Conservation (phyloP, 37 sponge, comb jelly and placozoan genomes). For the Ephydatia muelleri region DNA sequence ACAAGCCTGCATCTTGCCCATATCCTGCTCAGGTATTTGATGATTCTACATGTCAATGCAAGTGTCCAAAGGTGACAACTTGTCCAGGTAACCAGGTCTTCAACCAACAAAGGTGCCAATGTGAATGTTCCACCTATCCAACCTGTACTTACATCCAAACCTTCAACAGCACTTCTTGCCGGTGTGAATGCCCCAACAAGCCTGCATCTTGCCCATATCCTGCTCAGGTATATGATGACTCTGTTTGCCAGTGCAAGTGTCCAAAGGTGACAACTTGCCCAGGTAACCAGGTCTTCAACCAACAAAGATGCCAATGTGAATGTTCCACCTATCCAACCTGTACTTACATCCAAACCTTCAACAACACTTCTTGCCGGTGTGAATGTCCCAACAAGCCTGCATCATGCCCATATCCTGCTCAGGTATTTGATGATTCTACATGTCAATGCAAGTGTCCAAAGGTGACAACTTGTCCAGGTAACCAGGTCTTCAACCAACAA, state of each 20-base stretch:
- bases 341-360: neutral
- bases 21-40: neutral
- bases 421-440: neutral
- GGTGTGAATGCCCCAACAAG: conserved; percentile 21
- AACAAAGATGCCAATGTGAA: conserved; percentile 19
- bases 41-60: neutral
- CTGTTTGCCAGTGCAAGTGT: conserved; percentile 28
- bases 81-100: conserved; percentile 2
- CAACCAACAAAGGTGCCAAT: conserved; percentile 14
- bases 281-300: neutral
- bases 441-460: conserved; percentile 11
- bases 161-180: conserved; percentile 18
- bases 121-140: conserved; percentile 11
- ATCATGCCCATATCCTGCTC: neutral
- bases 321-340: conserved; percentile 11
- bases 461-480: neutral
- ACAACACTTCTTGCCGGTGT: conserved; percentile 21
- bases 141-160: conserved; percentile 3
- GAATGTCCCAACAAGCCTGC: neutral
- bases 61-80: neutral
- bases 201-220: neutral
- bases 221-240: conserved; percentile 4
- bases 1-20: neutral
- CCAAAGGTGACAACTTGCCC: conserved; percentile 6
- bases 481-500: neutral